These are phyloP conservation scores for Scaptomyza pallida DNA, from an alignment of 1,140 invertebrate species.

Conservation along the genomic window DNA sequence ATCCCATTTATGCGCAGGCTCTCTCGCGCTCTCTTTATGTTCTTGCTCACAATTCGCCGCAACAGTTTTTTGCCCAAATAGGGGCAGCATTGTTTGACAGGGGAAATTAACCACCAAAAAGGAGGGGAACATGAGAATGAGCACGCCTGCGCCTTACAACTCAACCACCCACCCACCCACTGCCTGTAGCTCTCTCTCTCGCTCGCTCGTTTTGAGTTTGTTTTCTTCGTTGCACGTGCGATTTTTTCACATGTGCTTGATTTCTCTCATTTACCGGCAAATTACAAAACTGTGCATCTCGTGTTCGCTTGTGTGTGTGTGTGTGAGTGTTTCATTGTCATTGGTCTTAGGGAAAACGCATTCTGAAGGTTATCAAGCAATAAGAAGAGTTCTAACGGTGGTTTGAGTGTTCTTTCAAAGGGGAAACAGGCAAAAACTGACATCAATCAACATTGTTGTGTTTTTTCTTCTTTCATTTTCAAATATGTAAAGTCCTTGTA, in stretches of 20 bases:
- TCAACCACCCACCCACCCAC: too few relatives aligned
- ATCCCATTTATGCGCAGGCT: conserved; percentile 1
- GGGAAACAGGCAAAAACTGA: too few relatives aligned
- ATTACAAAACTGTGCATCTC: neutral
- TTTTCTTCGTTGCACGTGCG: conserved; percentile 37
- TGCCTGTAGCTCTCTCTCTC: too few relatives aligned
- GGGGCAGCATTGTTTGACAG: conserved; percentile 31
- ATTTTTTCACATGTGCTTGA: conserved; percentile 41
- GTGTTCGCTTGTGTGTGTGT: conserved; percentile 1
- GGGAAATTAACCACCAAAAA: conserved; percentile 25
- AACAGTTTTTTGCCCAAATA: conserved; percentile 43
- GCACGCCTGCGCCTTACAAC: conserved; percentile 17
- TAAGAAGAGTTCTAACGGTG: neutral
- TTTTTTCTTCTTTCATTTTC: too few relatives aligned
- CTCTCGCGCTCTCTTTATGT: conserved; percentile 4
- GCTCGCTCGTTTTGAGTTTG: neutral
- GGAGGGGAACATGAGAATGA: neutral
- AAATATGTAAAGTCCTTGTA: conserved; percentile 5
- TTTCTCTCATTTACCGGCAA: conserved; percentile 39
- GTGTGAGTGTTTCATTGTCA: conserved; percentile 22
- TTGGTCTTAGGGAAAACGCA: conserved; percentile 23
- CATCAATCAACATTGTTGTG: too few relatives aligned
- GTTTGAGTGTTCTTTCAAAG: neutral
- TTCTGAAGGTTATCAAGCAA: conserved; percentile 41
- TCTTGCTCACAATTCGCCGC: conserved; percentile 39